Conservation (phyloP, 2,888 invertebrate genomes). For the Linyphia triangularis region DNA sequence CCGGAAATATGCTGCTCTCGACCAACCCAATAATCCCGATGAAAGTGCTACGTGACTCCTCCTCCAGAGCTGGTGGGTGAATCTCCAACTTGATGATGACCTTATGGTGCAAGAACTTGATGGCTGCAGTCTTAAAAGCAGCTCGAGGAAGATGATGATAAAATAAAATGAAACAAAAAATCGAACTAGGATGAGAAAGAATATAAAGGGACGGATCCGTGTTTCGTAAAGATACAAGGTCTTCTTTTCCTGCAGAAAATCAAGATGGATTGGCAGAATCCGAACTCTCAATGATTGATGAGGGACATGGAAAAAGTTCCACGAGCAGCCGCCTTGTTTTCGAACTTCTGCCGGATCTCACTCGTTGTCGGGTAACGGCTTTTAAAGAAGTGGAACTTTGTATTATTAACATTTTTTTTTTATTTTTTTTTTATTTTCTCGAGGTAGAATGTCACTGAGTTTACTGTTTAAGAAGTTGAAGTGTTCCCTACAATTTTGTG, state of each 20-base stretch:
- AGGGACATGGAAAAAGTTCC: conserved; percentile 40
- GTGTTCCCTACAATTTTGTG: too few species aligned
- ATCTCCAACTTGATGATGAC: conserved; percentile 11
- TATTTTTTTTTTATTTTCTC: not conserved
- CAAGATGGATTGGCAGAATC: conserved; percentile 54
- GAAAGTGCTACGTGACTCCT: conserved; percentile 43
- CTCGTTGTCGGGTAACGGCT: conserved; percentile 18
- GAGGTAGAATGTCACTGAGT: not conserved
- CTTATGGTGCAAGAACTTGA: conserved; percentile 2
- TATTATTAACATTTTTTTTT: conserved; percentile 50
- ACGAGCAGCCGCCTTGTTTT: not conserved
- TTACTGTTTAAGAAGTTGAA: too few species aligned
- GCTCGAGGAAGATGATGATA: conserved; percentile 14
- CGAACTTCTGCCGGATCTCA: not conserved
- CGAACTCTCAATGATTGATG: conserved; percentile 45
- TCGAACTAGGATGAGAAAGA: not conserved
- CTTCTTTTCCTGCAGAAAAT: conserved; percentile 23
- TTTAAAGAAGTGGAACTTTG: conserved; percentile 27
- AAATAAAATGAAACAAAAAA: not conserved
- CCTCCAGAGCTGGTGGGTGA: too few species aligned
- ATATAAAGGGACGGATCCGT: not conserved
- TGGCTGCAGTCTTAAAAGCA: conserved; percentile 31
- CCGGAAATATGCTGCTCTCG: conserved; percentile 37
- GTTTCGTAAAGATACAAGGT: conserved; percentile 39
- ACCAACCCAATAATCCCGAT: conserved; percentile 32